Base-by-base conservation (phyloP, 1,140 invertebrate species). In the Drosophila guanche region DNA sequence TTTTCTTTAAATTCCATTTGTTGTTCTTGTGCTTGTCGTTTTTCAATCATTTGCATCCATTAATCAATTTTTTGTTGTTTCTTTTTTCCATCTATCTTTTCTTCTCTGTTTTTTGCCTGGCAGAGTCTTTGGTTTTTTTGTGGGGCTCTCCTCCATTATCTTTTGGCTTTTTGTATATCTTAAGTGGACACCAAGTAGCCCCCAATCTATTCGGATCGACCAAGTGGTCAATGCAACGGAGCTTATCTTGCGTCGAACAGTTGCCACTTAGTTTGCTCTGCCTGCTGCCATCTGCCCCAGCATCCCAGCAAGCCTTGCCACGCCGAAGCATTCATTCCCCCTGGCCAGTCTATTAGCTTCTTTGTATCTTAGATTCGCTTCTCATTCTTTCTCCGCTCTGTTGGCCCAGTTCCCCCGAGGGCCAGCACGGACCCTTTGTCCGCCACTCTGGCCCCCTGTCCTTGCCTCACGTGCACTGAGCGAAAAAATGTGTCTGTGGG, bases 31-130 rank as follows among this genome's bases (percentile, higher is more conserved):
- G 50, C 12, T 69, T 76, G 84, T 65, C 78, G 66, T 81, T 88
- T 59, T 62, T 79, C 83, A 89, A 89, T 89, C 84, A 88, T 74
- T 79, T 80, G 74, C 86, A 89, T 89, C 78, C 85, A 89, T 89
- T 89, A 89, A 89, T 89, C 85, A 89, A 89, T 81, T 85, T 81
- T 65, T 56, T 66, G 63, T 68, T 47, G 29, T 33, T 12, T 57
- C 37, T 25, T 55, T 14, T 25, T 41, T 4, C 20, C 56, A 41
- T 47, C n/a, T 67, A 40, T 51, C 46, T 22, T 29, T 41, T n/a
- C 40, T 20, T 48, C 43, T 29, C 25, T 47, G 45, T 37, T 55
- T 27, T 37, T 25, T 46, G 65, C 61, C 60, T 42, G 42, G n/a
- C 70, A 55, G 54, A 29, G 7, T 37, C 53, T 59, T 41, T 22